Base-by-base conservation (phyloP, 2,888 invertebrate species). In the Iphiclides podalirius region DNA sequence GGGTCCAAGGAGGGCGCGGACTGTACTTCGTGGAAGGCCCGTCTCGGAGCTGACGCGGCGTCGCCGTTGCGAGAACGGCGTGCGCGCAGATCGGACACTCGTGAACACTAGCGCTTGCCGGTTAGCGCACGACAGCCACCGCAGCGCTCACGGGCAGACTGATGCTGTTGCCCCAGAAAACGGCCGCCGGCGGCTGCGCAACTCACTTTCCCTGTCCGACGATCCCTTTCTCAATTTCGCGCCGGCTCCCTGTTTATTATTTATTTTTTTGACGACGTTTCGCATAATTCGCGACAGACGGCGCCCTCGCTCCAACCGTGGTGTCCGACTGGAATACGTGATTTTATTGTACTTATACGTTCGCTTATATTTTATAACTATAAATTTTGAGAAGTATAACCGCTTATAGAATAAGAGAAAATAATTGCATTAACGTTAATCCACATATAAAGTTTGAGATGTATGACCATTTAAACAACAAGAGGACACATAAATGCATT, bases 131-230 rank as follows among this genome's bases (percentile, higher is more conserved):
- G 46, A 38, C 52, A 35, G 52, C 35, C 60, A 60, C 55, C 54
- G 55, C 47, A 47, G 60, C 57, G 56, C 58, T 57, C 60, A 58
- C 63, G 59, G 52, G 50, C 61, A 64, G 61, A 59, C 58, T 52
- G 46, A 57, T 72, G 79, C 74, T 60, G 59, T 57, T 59, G 64
- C 59, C 57, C 62, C 57, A 57, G 58, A 53, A 58, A 50, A 54
- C 53, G 51, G 39, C 44, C 41, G 23, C 38, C 38, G 48, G 38
- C 57, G 60, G 53, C 67, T 65, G 66, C 70, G 69, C 68, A 67
- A 67, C 70, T 74, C 65, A 79, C 80, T 82, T 84, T 85, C 82
- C 76, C 79, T 72, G 67, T 66, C 62, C 45, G 58, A 60, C 59
- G 68, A 53, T 67, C 67, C 60, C 69, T 75, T 75, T 74, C 53